Conservation (phyloP, 2,113 vertebrate genomes). For the Emydocephalus ijimae region DNA sequence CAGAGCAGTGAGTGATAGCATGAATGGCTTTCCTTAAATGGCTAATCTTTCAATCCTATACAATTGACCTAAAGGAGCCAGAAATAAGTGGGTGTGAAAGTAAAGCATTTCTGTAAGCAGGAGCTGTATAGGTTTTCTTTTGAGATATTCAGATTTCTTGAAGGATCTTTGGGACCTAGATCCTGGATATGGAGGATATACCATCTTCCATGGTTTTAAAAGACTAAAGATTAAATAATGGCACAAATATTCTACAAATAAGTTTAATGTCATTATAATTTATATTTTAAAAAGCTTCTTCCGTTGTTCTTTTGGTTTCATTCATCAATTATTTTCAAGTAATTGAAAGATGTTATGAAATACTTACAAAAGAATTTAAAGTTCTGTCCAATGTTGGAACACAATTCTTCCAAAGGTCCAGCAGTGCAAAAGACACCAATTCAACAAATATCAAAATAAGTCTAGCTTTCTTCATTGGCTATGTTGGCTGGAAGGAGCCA, state of each 20-base stretch:
- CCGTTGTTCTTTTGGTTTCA: not conserved
- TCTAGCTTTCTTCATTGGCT: not conserved
- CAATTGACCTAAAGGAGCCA: conserved; percentile 40
- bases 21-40: conserved; percentile 66
- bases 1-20: conserved; percentile 51
- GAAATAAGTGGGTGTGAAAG: conserved; percentile 30
- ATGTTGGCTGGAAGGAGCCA: not conserved
- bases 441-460: not conserved
- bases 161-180: not conserved
- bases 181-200: not conserved
- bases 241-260: not conserved
- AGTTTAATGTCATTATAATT: not conserved
- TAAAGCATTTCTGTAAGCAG: not conserved
- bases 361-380: not conserved
- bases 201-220: not conserved
- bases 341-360: not conserved
- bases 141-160: conserved; percentile 37
- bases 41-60: conserved; percentile 35
- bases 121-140: conserved; percentile 37
- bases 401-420: not conserved
- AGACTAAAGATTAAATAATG: not conserved
- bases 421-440: not conserved
- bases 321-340: not conserved
- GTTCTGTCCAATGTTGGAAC: not conserved
- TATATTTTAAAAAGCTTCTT: not conserved